A percentile compares a stretch with the other conserved stretches of the same genome.
phyloP scores from a whole-genome alignment of 2,888 invertebrate species.

The Anagyrus pseudococci region DNA sequence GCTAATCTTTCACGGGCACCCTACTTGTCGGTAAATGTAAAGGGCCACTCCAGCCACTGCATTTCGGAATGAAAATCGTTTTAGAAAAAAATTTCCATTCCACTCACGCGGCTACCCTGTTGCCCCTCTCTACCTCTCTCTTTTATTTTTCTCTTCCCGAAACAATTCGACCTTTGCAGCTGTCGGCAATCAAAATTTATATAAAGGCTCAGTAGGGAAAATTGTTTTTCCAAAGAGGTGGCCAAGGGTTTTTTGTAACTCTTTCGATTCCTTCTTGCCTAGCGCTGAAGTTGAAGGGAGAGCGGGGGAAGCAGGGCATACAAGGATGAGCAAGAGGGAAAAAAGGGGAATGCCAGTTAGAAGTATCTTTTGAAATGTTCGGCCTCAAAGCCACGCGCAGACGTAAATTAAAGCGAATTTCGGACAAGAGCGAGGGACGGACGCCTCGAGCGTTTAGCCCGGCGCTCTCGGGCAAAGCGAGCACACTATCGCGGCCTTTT shows the following conservation, averaged over 20 bases:
- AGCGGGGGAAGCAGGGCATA: too few species aligned
- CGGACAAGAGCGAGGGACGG: conserved; percentile 4
- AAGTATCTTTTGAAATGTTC: conserved; percentile 19
- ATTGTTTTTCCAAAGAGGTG: background rate
- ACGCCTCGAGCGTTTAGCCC: conserved; percentile 15
- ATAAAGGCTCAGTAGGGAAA: background rate
- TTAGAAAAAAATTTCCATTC: too few species aligned
- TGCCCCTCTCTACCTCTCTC: background rate
- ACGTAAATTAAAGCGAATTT: conserved; percentile 30
- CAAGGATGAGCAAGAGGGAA: background rate
- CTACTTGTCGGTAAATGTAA: too few species aligned
- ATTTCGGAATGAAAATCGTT: too few species aligned
- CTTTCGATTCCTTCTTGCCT: too few species aligned
- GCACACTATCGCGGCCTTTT: too few species aligned
- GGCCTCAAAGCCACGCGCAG: conserved; percentile 20
- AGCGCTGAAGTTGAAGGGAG: too few species aligned
- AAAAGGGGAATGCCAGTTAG: background rate
- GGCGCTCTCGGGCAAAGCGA: conserved; percentile 6
- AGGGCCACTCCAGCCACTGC: too few species aligned
- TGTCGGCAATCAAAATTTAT: background rate
- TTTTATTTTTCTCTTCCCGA: background rate
- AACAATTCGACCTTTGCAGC: too few species aligned
- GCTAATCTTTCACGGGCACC: too few species aligned
- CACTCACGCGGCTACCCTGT: too few species aligned
- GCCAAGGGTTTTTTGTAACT: too few species aligned